Evolutionary conservation across 2,888 invertebrate genomes (phyloP), one percentile per base, ranked within the genome.

Genomic region (Ellobium chinense): DNA sequence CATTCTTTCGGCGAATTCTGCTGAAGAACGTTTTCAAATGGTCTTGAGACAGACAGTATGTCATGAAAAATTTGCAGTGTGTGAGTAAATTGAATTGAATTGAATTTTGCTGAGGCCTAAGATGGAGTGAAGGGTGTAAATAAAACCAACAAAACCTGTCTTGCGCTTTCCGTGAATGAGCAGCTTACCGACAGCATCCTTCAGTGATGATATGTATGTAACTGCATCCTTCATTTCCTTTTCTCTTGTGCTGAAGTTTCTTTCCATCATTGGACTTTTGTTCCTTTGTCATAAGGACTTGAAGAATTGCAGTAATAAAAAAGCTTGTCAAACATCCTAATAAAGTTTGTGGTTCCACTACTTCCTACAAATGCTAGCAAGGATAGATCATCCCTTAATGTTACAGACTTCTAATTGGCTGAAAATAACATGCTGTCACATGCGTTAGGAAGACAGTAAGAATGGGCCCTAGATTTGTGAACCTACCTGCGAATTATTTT

Each of bases 111-210:
- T n/a, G 21, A 66, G 46, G 12, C 31, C 63, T 14, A 58, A 37
- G 18, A 66, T 56, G 29, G 76, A 77, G 21, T 68, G 39, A 7
- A 77, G 24, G 14, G 56, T 77, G 14, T 27, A 56, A 21, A 77
- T 54, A 36, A 77, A 77, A 5, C 66, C 76, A 29, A 77, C 36
- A 68, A 65, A 77, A 27, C 34, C 66, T 14, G 76, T 66, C 36
- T 66, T 77, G 27, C 68, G 34, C 27, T 65, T 65, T 27, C 62
- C 58, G 4, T 27, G 29, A 54, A 39, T 24, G 24, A 77, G 66
- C 14, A n/a, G 31, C 24, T 77, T 77, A 5, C 58, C 68, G 7
- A 21, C 31, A 29, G 46, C n/a, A 34, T 76, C 62, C 18, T 37
- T 63, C 37, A 69, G 65, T 21, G 18, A 31, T 31, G 34, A 65